These are phyloP conservation scores for Halcyon leucocephala DNA, from an alignment of 2,797 vertebrate species.

Conservation along the genomic window DNA sequence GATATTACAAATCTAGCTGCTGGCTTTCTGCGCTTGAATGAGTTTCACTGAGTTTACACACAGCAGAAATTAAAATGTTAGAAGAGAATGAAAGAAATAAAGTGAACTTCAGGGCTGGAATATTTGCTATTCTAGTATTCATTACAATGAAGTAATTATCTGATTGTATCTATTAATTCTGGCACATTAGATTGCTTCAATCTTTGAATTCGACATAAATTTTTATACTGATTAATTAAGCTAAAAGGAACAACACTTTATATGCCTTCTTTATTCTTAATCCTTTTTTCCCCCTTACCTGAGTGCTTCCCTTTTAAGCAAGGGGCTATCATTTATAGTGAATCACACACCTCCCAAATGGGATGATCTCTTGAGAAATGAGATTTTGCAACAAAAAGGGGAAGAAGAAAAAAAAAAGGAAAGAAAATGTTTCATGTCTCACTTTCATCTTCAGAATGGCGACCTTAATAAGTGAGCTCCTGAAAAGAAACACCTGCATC, in stretches of 20 bases:
- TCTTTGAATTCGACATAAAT: conserved; percentile 9
- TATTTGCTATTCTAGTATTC: conserved; percentile 28
- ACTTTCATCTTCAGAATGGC: conserved; percentile 64
- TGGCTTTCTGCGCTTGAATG: neutral
- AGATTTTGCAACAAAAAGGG: conserved; percentile 16
- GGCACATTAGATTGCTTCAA: neutral
- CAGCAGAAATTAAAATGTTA: neutral
- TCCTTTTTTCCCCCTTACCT: neutral
- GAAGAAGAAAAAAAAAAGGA: neutral
- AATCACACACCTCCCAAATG: conserved; percentile 25
- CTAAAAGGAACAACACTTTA: neutral
- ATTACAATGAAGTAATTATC: conserved; percentile 33
- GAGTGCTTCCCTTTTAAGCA: conserved; percentile 17
- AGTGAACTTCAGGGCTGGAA: neutral
- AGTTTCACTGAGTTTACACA: neutral
- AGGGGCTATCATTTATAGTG: neutral
- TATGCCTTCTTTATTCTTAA: neutral
- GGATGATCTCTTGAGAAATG: conserved; percentile 40
- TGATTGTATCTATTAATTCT: conserved; percentile 55
- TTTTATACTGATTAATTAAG: conserved; percentile 44
- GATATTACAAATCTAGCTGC: neutral
- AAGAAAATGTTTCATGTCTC: conserved; percentile 42
- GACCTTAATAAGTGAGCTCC: conserved; percentile 58
- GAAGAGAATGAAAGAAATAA: neutral
- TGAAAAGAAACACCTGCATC: conserved; percentile 61